Evolutionary conservation across 2,797 vertebrate species (phyloP).

Genomic region (Smutsia temminckii): DNA sequence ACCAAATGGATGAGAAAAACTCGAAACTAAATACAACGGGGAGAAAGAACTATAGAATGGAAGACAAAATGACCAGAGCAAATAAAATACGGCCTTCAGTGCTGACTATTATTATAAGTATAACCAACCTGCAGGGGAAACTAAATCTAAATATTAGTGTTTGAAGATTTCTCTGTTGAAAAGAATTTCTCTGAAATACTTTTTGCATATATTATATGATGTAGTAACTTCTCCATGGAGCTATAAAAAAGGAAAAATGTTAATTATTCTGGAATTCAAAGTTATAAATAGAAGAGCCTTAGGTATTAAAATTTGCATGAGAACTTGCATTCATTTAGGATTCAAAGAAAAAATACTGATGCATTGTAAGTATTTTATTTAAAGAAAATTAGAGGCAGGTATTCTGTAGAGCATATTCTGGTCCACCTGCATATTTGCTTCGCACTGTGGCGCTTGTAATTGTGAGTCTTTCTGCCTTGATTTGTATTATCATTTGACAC

Average conservation of each 20-base stretch:
- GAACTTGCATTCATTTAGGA: background rate
- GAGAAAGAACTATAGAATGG: background rate
- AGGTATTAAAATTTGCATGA: background rate
- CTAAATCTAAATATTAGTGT: background rate
- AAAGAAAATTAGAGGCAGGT: background rate
- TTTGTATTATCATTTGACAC: background rate
- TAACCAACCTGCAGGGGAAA: background rate
- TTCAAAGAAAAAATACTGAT: background rate
- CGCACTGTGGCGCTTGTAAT: accelerated
- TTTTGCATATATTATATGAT: background rate
- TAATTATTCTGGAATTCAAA: background rate
- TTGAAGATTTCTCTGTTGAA: background rate
- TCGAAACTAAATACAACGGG: background rate
- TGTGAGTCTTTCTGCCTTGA: background rate
- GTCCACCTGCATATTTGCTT: background rate
- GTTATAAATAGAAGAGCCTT: background rate
- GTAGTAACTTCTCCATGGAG: background rate
- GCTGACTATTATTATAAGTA: background rate
- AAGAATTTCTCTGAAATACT: background rate
- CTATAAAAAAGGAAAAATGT: background rate
- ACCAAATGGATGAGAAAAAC: background rate
- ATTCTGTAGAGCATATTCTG: background rate
- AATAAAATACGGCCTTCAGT: background rate
- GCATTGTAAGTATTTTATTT: background rate
- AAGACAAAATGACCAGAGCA: background rate